phyloP scores from a whole-genome alignment of 2,113 vertebrate species.

The Cyphomyrus plagiostoma region DNA sequence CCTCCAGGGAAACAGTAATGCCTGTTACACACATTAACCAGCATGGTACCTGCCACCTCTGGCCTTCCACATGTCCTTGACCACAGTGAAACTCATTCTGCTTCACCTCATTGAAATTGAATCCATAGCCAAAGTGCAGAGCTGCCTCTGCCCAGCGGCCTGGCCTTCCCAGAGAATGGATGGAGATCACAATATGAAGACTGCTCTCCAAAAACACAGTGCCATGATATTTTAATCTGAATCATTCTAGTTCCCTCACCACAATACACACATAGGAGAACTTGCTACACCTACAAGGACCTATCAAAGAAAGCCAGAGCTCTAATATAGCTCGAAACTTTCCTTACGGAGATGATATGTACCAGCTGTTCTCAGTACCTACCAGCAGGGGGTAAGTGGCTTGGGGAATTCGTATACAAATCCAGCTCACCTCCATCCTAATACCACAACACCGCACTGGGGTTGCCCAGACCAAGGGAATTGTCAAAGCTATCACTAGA shows the following conservation, averaged over 20 bases:
- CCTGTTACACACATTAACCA: not conserved
- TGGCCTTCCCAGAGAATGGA: not conserved
- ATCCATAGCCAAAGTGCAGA: not conserved
- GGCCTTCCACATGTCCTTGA: not conserved
- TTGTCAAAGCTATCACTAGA: not conserved
- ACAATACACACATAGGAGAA: not conserved
- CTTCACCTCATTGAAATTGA: not conserved
- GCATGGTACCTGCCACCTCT: not conserved
- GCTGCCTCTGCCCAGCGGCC: not conserved
- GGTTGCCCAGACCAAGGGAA: not conserved
- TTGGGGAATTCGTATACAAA: not conserved
- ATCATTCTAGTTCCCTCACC: not conserved
- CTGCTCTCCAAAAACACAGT: not conserved
- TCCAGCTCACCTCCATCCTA: not conserved
- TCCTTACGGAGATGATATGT: not conserved
- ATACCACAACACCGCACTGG: not conserved
- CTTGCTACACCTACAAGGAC: not conserved
- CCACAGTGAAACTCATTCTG: not conserved
- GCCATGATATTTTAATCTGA: not conserved
- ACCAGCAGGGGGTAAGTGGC: not conserved
- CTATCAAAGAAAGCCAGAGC: not conserved
- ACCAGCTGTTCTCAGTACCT: not conserved
- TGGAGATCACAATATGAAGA: not conserved
- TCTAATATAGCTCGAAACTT: not conserved
- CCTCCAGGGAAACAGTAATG: not conserved